Conservation (phyloP, 2,888 invertebrate genomes). For the Apomyelois bistriatella region DNA sequence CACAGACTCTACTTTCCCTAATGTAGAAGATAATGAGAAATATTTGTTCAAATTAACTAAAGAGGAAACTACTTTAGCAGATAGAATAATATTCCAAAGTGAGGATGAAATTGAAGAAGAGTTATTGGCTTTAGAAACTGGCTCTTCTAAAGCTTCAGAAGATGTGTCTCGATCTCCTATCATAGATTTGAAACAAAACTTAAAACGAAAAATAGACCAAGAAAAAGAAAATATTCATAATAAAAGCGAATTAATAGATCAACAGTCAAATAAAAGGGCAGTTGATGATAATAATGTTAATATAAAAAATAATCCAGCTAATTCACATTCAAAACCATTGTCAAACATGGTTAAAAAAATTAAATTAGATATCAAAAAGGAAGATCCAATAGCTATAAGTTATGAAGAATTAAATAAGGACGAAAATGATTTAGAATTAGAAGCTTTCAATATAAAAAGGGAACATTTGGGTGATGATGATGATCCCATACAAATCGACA, state of each 20-base stretch:
- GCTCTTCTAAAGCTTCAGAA: constrained; percentile 8
- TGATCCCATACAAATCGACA: constrained; percentile 55
- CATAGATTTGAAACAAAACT: constrained; percentile 27
- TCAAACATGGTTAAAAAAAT: constrained; percentile 31
- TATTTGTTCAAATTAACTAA: constrained; percentile 56
- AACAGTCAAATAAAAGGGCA: constrained; percentile 16
- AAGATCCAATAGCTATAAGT: constrained; percentile 17
- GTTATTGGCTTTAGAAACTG: constrained; percentile 32
- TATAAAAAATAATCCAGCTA: constrained; percentile 8
- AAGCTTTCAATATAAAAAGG: constrained; percentile 63
- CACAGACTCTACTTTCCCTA: constrained; percentile 37
- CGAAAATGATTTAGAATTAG: constrained; percentile 56
- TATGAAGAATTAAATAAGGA: constrained; percentile 36
- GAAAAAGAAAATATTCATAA: constrained; percentile 20
- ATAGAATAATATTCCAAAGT: constrained; percentile 48
- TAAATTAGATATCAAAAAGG: constrained; percentile 38
- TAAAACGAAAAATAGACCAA: constrained; percentile 47
- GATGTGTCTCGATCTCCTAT: constrained; percentile 24
- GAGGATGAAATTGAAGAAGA: constrained; percentile 46
- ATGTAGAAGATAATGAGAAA: constrained; percentile 54
- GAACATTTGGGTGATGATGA: constrained; percentile 61
- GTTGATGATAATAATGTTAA: constrained; percentile 49
- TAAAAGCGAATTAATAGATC: constrained; percentile 26
- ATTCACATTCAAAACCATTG: background rate
- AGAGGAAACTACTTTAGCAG: constrained; percentile 28